A percentile compares a stretch with the other conserved stretches of the same genome.
These are phyloP conservation scores for Amorpha juglandis DNA, from an alignment of 2,888 invertebrate genomes.

Conservation along the genomic window DNA sequence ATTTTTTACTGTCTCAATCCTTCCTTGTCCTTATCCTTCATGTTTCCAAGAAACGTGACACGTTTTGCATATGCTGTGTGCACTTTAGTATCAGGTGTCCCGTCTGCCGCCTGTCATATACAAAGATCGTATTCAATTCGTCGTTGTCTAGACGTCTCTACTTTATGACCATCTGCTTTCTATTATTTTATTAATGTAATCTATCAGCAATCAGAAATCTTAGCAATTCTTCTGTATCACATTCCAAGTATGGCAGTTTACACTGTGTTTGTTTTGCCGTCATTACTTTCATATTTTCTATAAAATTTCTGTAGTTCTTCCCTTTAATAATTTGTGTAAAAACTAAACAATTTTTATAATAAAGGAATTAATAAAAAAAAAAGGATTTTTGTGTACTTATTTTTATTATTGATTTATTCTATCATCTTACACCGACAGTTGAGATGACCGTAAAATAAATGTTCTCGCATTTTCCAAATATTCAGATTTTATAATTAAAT, in stretches of 20 bases:
- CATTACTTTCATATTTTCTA: too few relatives aligned
- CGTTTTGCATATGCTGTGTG: constrained; percentile 22
- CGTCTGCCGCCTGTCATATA: constrained; percentile 1
- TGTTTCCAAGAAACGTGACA: constrained; percentile 16
- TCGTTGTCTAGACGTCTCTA: background rate
- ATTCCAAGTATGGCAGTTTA: too few relatives aligned
- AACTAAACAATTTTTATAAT: background rate
- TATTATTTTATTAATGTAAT: background rate
- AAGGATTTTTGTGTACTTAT: too few relatives aligned
- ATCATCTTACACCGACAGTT: too few relatives aligned
- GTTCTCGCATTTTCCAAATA: background rate
- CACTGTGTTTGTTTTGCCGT: too few relatives aligned
- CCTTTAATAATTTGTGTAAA: background rate
- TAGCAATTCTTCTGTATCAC: too few relatives aligned
- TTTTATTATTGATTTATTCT: too few relatives aligned
- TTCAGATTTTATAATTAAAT: too few relatives aligned
- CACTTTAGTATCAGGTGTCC: constrained; percentile 20
- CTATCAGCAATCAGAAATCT: background rate
- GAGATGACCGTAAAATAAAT: background rate
- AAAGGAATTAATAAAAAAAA: too few relatives aligned
- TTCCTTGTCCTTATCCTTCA: constrained; percentile 3
- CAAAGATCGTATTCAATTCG: background rate
- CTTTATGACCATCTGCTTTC: background rate
- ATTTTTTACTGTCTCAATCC: constrained; percentile 10
- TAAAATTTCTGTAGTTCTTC: too few relatives aligned